These are phyloP conservation scores for Tiliacea citrago DNA, from an alignment of 2,888 invertebrate species.

Conservation along the genomic window DNA sequence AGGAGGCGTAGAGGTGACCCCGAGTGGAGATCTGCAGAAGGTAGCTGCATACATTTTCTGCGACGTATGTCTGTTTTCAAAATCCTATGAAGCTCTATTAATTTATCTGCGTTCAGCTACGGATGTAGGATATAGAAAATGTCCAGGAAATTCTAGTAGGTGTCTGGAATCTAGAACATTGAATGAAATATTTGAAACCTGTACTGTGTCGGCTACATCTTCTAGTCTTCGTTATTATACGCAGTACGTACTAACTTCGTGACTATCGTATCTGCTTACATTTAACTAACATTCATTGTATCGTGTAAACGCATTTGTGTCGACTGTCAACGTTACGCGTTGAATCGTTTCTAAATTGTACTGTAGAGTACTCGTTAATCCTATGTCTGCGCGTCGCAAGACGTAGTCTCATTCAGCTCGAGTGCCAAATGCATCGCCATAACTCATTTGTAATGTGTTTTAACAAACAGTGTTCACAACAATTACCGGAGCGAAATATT, in stretches of 20 bases:
- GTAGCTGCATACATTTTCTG: neutral
- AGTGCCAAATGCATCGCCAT: conserved; percentile 81
- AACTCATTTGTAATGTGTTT: conserved; percentile 78
- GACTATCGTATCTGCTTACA: conserved; percentile 7
- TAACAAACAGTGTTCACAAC: conserved; percentile 69
- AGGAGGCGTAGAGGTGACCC: neutral
- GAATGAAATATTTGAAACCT: neutral
- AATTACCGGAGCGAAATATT: conserved; percentile 70
- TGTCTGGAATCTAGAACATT: neutral
- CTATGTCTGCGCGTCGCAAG: conserved; percentile 65
- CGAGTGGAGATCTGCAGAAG: neutral
- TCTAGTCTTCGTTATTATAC: neutral
- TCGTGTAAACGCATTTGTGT: conserved; percentile 22
- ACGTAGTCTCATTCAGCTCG: conserved; percentile 69
- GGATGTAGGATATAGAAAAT: neutral
- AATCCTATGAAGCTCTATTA: neutral
- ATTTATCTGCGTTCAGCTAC: neutral
- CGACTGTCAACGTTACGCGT: conserved; percentile 43
- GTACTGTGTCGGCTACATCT: neutral
- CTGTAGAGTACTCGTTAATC: conserved; percentile 59
- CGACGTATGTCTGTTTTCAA: neutral
- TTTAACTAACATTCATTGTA: conserved; percentile 5
- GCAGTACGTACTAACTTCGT: conserved; percentile 1
- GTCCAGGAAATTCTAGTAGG: neutral
- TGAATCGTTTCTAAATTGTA: conserved; percentile 54